Base-by-base conservation (phyloP, 1,140 invertebrate species). In the Saccostrea echinata region DNA sequence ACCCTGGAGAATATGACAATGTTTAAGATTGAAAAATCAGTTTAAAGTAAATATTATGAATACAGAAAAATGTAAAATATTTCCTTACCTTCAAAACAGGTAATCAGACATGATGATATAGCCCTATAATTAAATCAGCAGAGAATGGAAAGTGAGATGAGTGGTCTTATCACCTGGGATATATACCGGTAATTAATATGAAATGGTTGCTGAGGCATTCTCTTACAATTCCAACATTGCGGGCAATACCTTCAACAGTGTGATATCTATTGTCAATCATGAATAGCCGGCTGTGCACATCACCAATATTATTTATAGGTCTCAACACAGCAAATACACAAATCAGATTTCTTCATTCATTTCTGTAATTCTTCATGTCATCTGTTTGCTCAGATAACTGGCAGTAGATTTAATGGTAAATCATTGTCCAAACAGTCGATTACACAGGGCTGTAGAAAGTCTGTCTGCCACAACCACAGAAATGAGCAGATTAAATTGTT, bases 171-270 rank as follows among this genome's bases (percentile, higher is more conserved):
- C 43, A 43, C 68, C 24, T 11, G 13, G 11, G 68, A 16, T 30
- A 33, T 76, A 30, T 33, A 76, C 68, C 30, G 68, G 68, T 76
- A 76, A 76, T 76, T 76, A 76, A 30, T 76, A 30, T 76, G 13
- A 30, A 30, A 76, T 76, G 68, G 68, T 76, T 16, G 24, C 27
- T 30, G 27, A 24, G 27, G 27, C 24, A 27, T 30, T 27, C 27
- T 16, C 24, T 30, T 13, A 27, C 33, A 76, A 27, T 33, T 30
- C 30, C 30, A 11, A 11, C 16, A 76, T 13, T 16, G 27, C 24
- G 27, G n/a, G 27, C 68, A 30, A 8, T 64, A 21, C 4, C 57
- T n/a, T 64, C 21, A 64, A n/a, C 27, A 76, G 27, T 33, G 27
- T 16, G 30, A 27, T 30, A 76, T 76, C 68, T 76, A 76, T 27